These are phyloP conservation scores for Leistus spinibarbis DNA, from an alignment of 2,888 invertebrate species.

Conservation along the genomic window DNA sequence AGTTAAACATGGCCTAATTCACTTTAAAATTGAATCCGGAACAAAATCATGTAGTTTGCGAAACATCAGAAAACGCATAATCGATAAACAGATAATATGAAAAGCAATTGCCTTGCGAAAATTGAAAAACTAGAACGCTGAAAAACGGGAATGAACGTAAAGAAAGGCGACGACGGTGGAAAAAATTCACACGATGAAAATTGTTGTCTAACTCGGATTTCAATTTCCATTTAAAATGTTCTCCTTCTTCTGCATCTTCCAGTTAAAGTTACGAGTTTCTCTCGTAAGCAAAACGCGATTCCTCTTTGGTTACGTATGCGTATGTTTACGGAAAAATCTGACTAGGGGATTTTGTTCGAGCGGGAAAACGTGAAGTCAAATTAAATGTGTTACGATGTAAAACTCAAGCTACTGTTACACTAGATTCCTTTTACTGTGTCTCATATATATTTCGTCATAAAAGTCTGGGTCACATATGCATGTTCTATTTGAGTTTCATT, in stretches of 20 bases:
- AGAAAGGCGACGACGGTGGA: neutral
- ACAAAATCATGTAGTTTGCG: neutral
- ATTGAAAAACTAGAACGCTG: constrained; percentile 30
- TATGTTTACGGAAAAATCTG: constrained; percentile 5
- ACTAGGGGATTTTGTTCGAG: neutral
- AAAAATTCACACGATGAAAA: constrained; percentile 20
- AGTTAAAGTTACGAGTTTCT: neutral
- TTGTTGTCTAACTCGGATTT: constrained; percentile 30
- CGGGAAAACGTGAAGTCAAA: neutral
- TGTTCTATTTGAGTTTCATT: no score
- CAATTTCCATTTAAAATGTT: constrained; percentile 9
- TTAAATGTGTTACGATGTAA: constrained; percentile 8
- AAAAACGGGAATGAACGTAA: constrained; percentile 8
- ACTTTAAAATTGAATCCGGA: neutral
- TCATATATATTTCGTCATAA: neutral
- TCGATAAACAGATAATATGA: constrained; percentile 33
- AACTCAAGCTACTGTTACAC: neutral
- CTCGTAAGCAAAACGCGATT: neutral
- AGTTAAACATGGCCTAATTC: neutral
- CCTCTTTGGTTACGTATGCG: neutral
- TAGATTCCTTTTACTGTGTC: neutral
- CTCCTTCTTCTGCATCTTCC: neutral
- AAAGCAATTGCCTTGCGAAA: constrained; percentile 34
- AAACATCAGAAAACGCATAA: constrained; percentile 1
- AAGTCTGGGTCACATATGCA: neutral